Evolutionary conservation across 2,797 vertebrate species (phyloP).

Genomic region (Rhinichthys osculus): DNA sequence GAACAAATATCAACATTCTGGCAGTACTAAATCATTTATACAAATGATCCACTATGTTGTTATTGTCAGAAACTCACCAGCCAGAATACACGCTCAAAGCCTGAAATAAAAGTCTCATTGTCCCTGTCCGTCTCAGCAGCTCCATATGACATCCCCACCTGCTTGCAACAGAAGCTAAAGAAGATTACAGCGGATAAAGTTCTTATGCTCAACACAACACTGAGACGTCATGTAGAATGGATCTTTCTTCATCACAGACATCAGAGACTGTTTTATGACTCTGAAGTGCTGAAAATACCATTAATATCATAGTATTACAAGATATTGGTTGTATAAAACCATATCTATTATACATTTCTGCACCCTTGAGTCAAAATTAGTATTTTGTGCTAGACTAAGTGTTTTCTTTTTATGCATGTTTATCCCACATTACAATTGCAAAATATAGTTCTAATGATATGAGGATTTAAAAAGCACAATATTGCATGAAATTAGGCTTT

Average conservation of each 20-base stretch:
- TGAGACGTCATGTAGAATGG: conserved; percentile 30
- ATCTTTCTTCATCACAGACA: conserved; percentile 41
- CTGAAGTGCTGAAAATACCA: neutral
- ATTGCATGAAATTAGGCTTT: neutral
- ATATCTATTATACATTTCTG: neutral
- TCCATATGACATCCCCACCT: conserved; percentile 73
- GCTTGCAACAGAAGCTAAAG: conserved; percentile 80
- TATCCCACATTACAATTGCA: neutral
- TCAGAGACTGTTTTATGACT: conserved; percentile 28
- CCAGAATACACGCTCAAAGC: conserved; percentile 29
- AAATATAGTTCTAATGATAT: neutral
- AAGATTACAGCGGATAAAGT: conserved; percentile 84
- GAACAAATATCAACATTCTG: neutral
- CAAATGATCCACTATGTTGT: neutral
- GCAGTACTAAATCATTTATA: neutral
- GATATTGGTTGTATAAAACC: neutral
- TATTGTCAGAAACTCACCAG: conserved; percentile 6
- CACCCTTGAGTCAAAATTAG: neutral
- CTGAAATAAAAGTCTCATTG: conserved; percentile 36
- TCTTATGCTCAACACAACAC: conserved; percentile 70
- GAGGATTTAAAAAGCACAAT: neutral
- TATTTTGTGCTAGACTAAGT: neutral
- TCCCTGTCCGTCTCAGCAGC: conserved; percentile 15
- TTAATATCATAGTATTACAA: neutral
- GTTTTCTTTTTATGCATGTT: neutral